Percentiles rank a stretch among this genome's conserved stretches.
Conservation (phyloP, 2,113 vertebrate genomes). For the Prinia subflava region DNA sequence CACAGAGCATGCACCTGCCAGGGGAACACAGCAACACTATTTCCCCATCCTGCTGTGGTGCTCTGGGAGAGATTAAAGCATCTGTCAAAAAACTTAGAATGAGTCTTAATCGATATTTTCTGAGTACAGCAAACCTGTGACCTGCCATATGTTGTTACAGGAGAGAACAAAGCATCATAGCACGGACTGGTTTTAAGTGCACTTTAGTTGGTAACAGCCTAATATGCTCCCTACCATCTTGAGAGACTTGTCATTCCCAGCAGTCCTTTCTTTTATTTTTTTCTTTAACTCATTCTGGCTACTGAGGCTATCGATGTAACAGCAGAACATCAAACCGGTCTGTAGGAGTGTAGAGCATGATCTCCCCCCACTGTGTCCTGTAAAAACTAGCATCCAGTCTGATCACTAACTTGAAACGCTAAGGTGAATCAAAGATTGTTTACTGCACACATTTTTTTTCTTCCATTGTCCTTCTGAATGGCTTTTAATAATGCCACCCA, state of each 20-base stretch:
- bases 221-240: not conserved
- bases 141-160: not conserved
- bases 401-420: not conserved
- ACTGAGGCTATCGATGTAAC: not conserved
- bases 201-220: not conserved
- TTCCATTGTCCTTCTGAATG: not conserved
- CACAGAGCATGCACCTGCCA: accelerated
- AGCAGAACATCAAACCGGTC: not conserved
- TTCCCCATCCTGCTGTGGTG: not conserved
- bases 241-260: not conserved
- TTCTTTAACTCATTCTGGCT: not conserved
- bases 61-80: not conserved
- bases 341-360: not conserved
- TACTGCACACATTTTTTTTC: not conserved
- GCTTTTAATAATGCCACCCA: too few species aligned
- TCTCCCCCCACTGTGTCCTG: not conserved
- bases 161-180: not conserved
- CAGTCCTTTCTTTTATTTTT: not conserved
- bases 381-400: not conserved
- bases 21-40: not conserved
- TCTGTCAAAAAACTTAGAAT: not conserved
- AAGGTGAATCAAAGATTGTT: not conserved
- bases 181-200: not conserved
- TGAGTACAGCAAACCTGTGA: not conserved
- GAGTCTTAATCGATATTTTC: not conserved